phyloP scores from a whole-genome alignment of 2,797 vertebrate genomes.

The Enteromius radiatus region DNA sequence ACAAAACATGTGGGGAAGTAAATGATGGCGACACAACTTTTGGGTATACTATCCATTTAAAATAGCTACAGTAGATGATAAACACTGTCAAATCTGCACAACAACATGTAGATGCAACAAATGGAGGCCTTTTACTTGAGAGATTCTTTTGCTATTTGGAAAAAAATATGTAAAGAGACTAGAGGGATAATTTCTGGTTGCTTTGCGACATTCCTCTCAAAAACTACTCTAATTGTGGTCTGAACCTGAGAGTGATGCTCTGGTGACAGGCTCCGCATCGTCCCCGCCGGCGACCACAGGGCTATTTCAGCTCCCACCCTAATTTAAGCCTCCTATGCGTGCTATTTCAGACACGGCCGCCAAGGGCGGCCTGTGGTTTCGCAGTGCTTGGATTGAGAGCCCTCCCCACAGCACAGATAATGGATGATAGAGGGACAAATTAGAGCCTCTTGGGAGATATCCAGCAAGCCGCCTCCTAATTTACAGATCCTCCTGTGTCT shows the following conservation, averaged over 20 bases:
- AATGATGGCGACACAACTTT: not conserved
- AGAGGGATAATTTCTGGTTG: conserved; percentile 57
- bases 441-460: conserved; percentile 56
- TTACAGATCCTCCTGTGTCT: conserved; percentile 43
- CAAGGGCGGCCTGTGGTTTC: conserved; percentile 53
- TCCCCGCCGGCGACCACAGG: conserved; percentile 64
- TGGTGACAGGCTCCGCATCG: conserved; percentile 60
- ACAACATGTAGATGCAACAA: conserved; percentile 36
- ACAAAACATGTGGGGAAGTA: not conserved
- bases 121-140: conserved; percentile 44
- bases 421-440: conserved; percentile 58
- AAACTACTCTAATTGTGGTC: conserved; percentile 66
- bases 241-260: conserved; percentile 63
- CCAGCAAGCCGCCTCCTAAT: conserved; percentile 52
- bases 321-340: conserved; percentile 64
- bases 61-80: conserved; percentile 29
- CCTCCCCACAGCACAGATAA: conserved; percentile 54
- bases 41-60: not conserved
- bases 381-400: conserved; percentile 49
- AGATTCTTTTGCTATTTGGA: conserved; percentile 42
- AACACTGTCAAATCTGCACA: conserved; percentile 50
- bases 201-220: conserved; percentile 59
- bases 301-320: conserved; percentile 63
- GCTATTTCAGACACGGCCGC: conserved; percentile 59
- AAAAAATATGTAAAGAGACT: conserved; percentile 38